Evolutionary conservation across 2,797 vertebrate species (phyloP).

Genomic region (Sebastes dallii): DNA sequence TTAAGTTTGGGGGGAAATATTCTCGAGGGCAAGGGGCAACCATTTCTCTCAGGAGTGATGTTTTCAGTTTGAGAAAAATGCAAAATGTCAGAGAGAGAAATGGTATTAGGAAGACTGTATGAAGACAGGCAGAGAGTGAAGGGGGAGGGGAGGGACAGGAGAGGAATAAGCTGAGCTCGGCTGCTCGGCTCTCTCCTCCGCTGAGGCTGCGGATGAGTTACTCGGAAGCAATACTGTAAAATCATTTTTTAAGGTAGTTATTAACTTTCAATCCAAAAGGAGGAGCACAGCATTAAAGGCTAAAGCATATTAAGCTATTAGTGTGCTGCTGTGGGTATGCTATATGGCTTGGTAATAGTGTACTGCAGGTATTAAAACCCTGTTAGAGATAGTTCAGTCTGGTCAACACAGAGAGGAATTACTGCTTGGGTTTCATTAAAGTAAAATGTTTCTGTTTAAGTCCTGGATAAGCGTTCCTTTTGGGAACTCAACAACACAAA

Average conservation of each 20-base stretch:
- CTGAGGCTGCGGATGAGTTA: conserved; percentile 23
- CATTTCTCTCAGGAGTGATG: not conserved
- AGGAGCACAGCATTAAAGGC: not conserved
- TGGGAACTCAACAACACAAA: not conserved
- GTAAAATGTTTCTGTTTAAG: not conserved
- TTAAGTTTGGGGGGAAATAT: conserved; percentile 1
- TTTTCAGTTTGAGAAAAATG: conserved; percentile 32
- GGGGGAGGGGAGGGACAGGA: not conserved
- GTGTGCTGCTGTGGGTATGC: not conserved
- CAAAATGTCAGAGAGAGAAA: conserved; percentile 27
- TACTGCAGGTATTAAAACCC: not conserved
- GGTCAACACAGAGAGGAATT: not conserved
- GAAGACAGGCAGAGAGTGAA: not conserved
- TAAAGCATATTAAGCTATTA: not conserved
- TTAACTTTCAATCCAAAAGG: conserved; percentile 26
- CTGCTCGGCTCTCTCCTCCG: not conserved
- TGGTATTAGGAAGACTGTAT: conserved; percentile 11
- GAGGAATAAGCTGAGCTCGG: not conserved
- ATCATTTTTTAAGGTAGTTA: conserved; percentile 23
- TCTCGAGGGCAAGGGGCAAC: conserved; percentile 23
- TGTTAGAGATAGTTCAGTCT: not conserved
- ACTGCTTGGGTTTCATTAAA: not conserved
- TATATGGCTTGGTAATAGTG: not conserved
- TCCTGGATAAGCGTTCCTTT: not conserved
- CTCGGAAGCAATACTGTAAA: conserved; percentile 24